Evolutionary conservation across 1,140 invertebrate species (phyloP), one percentile per base, ranked within the genome.

Genomic region (Nasonia longicornis): DNA sequence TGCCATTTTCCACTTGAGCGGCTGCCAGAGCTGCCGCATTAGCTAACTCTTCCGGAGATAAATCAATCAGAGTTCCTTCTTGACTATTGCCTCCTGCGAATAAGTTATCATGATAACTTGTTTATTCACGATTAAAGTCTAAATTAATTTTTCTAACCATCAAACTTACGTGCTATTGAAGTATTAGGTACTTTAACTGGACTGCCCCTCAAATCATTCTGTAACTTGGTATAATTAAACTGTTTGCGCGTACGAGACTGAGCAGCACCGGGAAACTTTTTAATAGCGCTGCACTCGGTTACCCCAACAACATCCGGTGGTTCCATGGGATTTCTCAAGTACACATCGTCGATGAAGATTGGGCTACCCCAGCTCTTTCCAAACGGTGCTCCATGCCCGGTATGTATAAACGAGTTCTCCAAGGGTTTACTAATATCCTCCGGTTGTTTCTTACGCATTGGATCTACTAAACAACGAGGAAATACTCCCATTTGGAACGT

Each of bases 331-430:
- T 97, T 97, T 52, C 94, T 91, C 58, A 96, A 88, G 88, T 96
- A 96, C 80, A 96, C 94, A 88, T 94, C 95, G 90, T 95, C 96
- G 84, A 97, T 96, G 74, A 91, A 92, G n/a, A 92, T 92, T 0
- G 96, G 96, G 87, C 94, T 95, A 1, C 97, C 97, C 97, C 97
- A 98, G 16, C 94, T 95, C 85, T 95, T 95, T 12, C 96, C 96
- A 77, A 93, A 94, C 0, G 94, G 92, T 2, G 94, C 93, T 0
- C 95, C 95, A 83, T 95, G 94, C 0, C 94, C 94, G 0, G 96
- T 96, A 86, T 97, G 96, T 82, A 97, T 96, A 84, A 97, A 96
- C n/a, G 96, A 96, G 87, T 96, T 95, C 84, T 95, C 93, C 20
- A 97, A 87, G 0, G 95, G 95, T 85, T 94, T 94, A 84, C 95